Evolutionary conservation across 1,140 invertebrate genomes (phyloP), one percentile per base, ranked within the genome.

Genomic region (Cyphomyrmex costatus): DNA sequence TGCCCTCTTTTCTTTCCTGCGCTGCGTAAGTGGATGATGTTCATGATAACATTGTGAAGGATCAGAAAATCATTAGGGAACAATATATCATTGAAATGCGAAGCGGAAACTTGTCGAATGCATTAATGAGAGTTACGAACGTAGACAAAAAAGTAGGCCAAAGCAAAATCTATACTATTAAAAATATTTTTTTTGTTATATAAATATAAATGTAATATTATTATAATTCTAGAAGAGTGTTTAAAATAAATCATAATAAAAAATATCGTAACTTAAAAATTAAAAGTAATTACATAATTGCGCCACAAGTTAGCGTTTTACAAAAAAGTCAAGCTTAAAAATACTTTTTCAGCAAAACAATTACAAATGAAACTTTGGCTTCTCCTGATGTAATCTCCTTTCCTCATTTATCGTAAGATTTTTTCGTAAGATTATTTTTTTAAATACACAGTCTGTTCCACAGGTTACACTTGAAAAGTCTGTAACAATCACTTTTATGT

Each of bases 41-140:
- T 3, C 24, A 42, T 21, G 63, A 70, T 73, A 82, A 73, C 46
- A 53, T 51, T 56, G 8, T 36, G 30, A 3, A 60, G 51, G 36
- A 58, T 46, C 49, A 21, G n/a, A 58, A 78, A 79, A 79, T 80
- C 63, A 74, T 83, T 73, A 82, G 36, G 7, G 19, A 46, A 46
- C 36, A 30, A 60, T 46, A 70, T 68, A 74, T 33, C 21, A n/a
- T 61, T 74, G n/a, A 33, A 5, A 27, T 12, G 16, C 46, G 0
- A 27, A 24, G 14, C 19, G 49, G 0, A 3, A 66, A 76, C 36
- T 74, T 65, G 46, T 51, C 42, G 30, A 79, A 68, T 19, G 21
- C 33, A 27, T 76, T 76, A 60, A 76, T 74, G 21, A 68, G 16
- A 33, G n/a, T 21, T 16, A 19, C 19, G 16, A 79, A 51, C 0